These are phyloP conservation scores for Drosophila lini DNA, from an alignment of 1,140 invertebrate genomes.

Conservation along the genomic window DNA sequence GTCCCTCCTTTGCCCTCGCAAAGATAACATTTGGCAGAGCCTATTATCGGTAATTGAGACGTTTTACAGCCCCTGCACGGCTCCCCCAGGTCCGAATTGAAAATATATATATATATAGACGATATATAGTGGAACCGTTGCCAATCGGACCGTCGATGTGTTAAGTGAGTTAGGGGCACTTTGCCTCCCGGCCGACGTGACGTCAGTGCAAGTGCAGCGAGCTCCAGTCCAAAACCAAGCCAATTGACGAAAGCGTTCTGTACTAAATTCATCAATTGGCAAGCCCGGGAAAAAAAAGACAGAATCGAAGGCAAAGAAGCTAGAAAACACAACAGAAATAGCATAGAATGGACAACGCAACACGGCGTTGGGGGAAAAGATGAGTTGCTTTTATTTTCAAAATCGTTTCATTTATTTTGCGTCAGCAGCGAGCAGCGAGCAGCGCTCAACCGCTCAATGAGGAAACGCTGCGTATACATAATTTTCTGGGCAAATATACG, in stretches of 20 bases:
- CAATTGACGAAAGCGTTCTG: constrained; percentile 62
- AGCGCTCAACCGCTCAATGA: constrained; percentile 30
- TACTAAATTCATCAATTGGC: constrained; percentile 60
- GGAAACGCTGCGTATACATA: constrained; percentile 60
- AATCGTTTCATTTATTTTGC: constrained; percentile 69
- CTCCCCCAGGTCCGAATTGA: constrained; percentile 8
- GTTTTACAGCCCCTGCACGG: constrained; percentile 36
- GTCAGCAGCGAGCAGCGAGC: constrained; percentile 69
- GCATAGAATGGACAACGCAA: constrained; percentile 53
- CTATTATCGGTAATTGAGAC: constrained; percentile 73
- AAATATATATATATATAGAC: constrained; percentile 16
- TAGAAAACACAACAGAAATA: constrained; percentile 60
- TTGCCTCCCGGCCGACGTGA: constrained; percentile 44
- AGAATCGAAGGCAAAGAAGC: constrained; percentile 19
- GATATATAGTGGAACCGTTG: constrained; percentile 15
- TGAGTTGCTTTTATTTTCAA: constrained; percentile 78
- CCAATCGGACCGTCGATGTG: constrained; percentile 52
- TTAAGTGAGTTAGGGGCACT: constrained; percentile 54
- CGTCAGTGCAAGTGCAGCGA: constrained; percentile 64
- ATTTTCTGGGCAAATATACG: constrained; percentile 38
- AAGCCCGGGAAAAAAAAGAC: constrained; percentile 8
- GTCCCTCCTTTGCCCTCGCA: not conserved
- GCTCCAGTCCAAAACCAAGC: constrained; percentile 48
- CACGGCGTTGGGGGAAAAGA: constrained; percentile 16
- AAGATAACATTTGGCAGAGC: constrained; percentile 67